Percentiles rank a stretch among this genome's conserved stretches.
Conservation (phyloP, 2,113 vertebrate genomes). For the Psittacus erithacus region DNA sequence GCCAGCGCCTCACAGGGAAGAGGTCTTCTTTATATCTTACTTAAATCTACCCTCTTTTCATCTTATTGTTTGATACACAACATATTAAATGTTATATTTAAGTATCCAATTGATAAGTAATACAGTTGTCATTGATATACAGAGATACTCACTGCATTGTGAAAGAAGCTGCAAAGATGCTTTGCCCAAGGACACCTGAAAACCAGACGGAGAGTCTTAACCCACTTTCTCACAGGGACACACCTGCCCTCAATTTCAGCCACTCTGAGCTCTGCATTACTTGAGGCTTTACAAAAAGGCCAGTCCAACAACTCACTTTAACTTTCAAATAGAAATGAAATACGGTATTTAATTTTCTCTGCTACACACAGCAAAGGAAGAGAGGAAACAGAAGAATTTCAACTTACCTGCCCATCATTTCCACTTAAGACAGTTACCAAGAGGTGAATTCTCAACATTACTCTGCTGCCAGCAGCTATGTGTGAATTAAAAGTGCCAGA, state of each 20-base stretch:
- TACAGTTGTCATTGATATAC: accelerated
- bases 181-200: conserved; percentile 52
- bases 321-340: neutral
- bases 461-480: neutral
- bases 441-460: neutral
- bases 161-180: conserved; percentile 15
- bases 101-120: neutral
- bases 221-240: neutral
- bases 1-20: neutral
- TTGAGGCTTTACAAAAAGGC: neutral
- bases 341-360: neutral
- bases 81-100: accelerated
- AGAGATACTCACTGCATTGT: conserved; percentile 22
- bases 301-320: neutral
- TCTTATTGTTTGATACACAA: neutral
- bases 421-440: neutral
- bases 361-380: neutral
- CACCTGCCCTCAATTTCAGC: neutral
- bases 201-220: neutral
- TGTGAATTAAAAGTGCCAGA: neutral
- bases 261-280: accelerated
- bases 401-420: neutral
- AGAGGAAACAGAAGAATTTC: neutral
- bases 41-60: neutral
- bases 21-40: neutral